Percentiles rank a stretch among this genome's conserved stretches.
These are phyloP conservation scores for Gambelia wislizenii DNA, from an alignment of 2,797 vertebrate species.

Conservation along the genomic window DNA sequence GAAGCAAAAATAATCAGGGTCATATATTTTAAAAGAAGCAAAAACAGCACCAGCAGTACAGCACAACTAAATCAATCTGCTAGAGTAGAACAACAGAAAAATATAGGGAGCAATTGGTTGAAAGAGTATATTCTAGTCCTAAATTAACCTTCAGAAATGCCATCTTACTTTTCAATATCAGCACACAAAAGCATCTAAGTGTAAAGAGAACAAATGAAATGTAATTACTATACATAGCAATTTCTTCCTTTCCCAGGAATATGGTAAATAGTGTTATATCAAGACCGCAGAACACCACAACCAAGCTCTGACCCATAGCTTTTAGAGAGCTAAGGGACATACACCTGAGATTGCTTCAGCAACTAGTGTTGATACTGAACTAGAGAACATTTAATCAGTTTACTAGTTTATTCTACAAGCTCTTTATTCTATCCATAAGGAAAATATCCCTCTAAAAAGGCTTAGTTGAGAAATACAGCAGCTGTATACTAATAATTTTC, in stretches of 20 bases:
- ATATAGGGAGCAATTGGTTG: not conserved
- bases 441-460: slow-evolving; percentile 45
- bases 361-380: slow-evolving; percentile 9
- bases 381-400: slow-evolving; percentile 18
- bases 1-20: slow-evolving; percentile 13
- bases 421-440: slow-evolving; percentile 42
- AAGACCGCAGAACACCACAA: slow-evolving; percentile 38
- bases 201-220: not conserved
- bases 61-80: not conserved
- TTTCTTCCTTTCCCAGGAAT: not conserved
- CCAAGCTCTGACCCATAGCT: not conserved
- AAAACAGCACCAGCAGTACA: accelerated
- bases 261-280: not conserved
- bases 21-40: not conserved
- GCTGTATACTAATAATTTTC: slow-evolving; percentile 58
- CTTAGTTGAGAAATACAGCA: slow-evolving; percentile 58
- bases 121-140: not conserved
- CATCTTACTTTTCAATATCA: not conserved
- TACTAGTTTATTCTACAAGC: slow-evolving; percentile 26
- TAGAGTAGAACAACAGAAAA: not conserved
- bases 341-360: not conserved
- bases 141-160: not conserved
- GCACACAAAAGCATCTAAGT: not conserved
- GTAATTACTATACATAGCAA: not conserved
- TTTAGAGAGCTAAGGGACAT: not conserved